phyloP scores from a whole-genome alignment of 2,888 invertebrate genomes.

The Ypsolopha scabrella region DNA sequence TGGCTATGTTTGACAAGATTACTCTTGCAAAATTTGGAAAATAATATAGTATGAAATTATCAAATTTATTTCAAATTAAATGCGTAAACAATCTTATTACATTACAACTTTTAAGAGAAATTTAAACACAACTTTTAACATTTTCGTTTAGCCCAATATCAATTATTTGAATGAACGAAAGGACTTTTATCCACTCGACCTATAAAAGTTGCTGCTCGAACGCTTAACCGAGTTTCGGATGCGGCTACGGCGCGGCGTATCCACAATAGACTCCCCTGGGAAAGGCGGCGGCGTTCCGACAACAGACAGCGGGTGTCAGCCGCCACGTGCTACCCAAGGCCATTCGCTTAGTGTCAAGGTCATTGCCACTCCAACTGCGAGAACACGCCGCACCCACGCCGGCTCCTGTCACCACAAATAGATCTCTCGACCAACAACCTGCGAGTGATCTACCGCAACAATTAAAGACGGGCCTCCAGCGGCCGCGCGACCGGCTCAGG shows the following conservation, averaged over 20 bases:
- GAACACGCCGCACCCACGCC: slow-evolving; percentile 68
- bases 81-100: too few relatives aligned
- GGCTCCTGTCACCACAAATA: slow-evolving; percentile 67
- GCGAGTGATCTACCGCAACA: slow-evolving; percentile 43
- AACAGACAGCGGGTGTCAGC: slow-evolving; percentile 70
- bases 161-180: too few relatives aligned
- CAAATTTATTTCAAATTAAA: too few relatives aligned
- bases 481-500: neutral
- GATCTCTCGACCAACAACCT: slow-evolving; percentile 16
- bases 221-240: slow-evolving; percentile 12
- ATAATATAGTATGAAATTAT: too few relatives aligned
- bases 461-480: slow-evolving; percentile 29
- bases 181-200: too few relatives aligned
- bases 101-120: too few relatives aligned
- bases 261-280: slow-evolving; percentile 67
- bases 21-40: too few relatives aligned
- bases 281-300: slow-evolving; percentile 70
- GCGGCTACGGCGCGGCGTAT: slow-evolving; percentile 44
- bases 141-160: too few relatives aligned
- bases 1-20: too few relatives aligned
- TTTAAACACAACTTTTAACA: neutral
- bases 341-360: slow-evolving; percentile 71
- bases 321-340: slow-evolving; percentile 71
- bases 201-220: neutral
- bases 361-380: slow-evolving; percentile 68